phyloP scores from a whole-genome alignment of 2,797 vertebrate genomes.

The Ceryle rudis region DNA sequence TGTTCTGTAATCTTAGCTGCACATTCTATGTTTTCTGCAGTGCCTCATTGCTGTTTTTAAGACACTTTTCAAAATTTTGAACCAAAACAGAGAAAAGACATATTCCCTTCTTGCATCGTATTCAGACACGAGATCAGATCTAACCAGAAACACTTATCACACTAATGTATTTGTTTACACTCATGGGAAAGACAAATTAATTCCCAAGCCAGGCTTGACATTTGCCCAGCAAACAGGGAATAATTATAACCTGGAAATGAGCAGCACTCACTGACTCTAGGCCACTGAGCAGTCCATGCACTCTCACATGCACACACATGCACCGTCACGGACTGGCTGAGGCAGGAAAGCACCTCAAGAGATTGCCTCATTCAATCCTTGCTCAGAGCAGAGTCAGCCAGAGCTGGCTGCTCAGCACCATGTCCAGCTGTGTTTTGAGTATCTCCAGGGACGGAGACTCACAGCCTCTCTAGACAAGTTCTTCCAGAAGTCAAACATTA shows the following conservation, averaged over 20 bases:
- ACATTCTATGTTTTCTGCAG: not conserved
- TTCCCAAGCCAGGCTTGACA: not conserved
- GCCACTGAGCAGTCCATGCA: not conserved
- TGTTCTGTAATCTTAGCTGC: not conserved
- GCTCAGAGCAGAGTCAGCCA: not conserved
- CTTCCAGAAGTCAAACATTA: not conserved
- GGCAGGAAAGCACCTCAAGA: not conserved
- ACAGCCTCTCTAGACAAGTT: not conserved
- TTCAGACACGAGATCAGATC: not conserved
- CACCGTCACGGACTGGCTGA: not conserved
- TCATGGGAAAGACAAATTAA: not conserved
- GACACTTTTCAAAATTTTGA: not conserved
- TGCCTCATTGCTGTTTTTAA: not conserved
- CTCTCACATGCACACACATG: fast-evolving
- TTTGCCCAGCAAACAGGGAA: not conserved
- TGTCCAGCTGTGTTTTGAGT: not conserved
- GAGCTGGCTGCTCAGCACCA: not conserved
- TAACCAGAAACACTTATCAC: not conserved
- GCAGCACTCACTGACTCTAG: too few relatives aligned
- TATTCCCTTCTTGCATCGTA: not conserved
- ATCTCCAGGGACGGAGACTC: not conserved
- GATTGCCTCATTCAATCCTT: too few relatives aligned
- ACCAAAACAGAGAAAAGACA: not conserved
- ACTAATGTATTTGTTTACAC: not conserved
- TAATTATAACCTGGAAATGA: not conserved